These are phyloP conservation scores for Falco novaeseelandiae DNA, from an alignment of 2,797 vertebrate genomes.

Conservation along the genomic window DNA sequence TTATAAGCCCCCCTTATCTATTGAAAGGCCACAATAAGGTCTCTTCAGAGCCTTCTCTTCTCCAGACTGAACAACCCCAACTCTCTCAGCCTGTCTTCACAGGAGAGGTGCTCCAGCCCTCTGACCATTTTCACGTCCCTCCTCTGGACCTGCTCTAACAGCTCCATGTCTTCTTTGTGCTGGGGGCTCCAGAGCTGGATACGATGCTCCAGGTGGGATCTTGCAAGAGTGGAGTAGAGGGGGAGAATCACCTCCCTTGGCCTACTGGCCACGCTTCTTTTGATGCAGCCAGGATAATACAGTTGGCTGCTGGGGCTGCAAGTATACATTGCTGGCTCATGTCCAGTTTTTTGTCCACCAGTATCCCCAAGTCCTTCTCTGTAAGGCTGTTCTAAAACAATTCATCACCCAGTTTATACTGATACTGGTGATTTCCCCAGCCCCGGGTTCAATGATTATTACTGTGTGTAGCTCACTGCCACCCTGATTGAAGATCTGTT, in stretches of 20 bases:
- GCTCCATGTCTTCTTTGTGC: fast-evolving
- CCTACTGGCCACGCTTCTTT: too few relatives aligned
- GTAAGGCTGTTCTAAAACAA: background rate
- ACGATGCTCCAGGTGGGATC: background rate
- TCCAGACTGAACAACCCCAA: too few relatives aligned
- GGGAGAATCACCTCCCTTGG: background rate
- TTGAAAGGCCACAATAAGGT: too few relatives aligned
- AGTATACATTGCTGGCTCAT: too few relatives aligned
- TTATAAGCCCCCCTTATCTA: too few relatives aligned
- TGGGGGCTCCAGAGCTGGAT: background rate
- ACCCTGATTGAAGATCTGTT: background rate
- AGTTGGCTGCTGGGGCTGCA: too few relatives aligned
- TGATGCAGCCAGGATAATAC: too few relatives aligned
- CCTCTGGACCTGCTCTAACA: background rate
- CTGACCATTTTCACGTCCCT: background rate
- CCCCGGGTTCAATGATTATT: background rate
- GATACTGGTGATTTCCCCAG: background rate
- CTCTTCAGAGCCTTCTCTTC: too few relatives aligned
- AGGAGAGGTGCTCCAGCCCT: background rate
- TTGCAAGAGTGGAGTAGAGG: background rate
- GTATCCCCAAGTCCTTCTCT: too few relatives aligned
- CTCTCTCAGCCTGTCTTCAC: background rate
- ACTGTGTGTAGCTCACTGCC: background rate
- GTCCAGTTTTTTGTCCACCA: too few relatives aligned
- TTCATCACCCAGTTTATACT: background rate